Percentiles rank a stretch among this genome's conserved stretches.
These are phyloP conservation scores for Lucifuga dentata DNA, from an alignment of 2,113 vertebrate genomes.

Conservation along the genomic window DNA sequence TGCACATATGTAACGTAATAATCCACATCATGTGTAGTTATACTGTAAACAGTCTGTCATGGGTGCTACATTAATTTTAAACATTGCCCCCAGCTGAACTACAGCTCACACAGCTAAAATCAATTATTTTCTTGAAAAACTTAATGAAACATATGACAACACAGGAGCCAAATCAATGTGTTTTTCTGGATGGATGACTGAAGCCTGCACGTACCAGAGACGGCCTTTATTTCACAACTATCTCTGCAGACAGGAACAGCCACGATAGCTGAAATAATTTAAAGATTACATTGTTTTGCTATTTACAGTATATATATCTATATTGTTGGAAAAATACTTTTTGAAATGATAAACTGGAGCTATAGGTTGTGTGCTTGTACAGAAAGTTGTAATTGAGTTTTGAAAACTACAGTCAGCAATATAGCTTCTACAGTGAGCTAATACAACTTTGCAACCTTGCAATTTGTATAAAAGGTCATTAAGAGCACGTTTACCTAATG, in stretches of 20 bases:
- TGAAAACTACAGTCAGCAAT: background rate
- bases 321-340: background rate
- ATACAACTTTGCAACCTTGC: background rate
- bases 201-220: slow-evolving; percentile 28
- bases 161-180: slow-evolving; percentile 60
- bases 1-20: slow-evolving; percentile 23
- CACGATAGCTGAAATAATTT: too few relatives aligned
- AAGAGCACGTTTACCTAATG: slow-evolving; percentile 12
- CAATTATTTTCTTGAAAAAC: slow-evolving; percentile 62
- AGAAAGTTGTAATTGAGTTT: slow-evolving; percentile 18
- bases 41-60: slow-evolving; percentile 56
- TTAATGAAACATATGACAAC: slow-evolving; percentile 69
- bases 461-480: slow-evolving; percentile 25
- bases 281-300: too few relatives aligned
- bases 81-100: slow-evolving; percentile 47
- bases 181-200: slow-evolving; percentile 27
- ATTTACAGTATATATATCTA: background rate
- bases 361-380: background rate
- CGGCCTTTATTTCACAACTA: slow-evolving; percentile 42
- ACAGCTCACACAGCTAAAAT: slow-evolving; percentile 55
- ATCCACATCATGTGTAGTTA: slow-evolving; percentile 28
- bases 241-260: slow-evolving; percentile 6
- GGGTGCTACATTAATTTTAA: slow-evolving; percentile 53
- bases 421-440: background rate
- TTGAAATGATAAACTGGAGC: slow-evolving; percentile 6